Evolutionary conservation across 1,140 invertebrate species (phyloP).

Genomic region (Reticulitermes speratus): DNA sequence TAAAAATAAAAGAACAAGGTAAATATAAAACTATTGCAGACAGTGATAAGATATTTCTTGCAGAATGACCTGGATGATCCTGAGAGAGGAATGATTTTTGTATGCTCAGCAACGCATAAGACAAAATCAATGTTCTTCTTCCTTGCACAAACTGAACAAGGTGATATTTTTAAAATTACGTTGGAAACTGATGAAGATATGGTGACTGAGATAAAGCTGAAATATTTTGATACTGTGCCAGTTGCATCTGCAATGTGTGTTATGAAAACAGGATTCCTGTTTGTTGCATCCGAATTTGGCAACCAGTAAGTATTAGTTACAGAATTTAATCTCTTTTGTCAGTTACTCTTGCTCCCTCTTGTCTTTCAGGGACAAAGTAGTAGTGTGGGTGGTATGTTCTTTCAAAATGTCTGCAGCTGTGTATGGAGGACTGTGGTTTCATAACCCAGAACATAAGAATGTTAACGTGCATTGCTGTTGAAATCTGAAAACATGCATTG

Average conservation of each 20-base stretch:
- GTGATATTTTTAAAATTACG: constrained; percentile 98
- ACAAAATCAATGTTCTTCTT: constrained; percentile 99
- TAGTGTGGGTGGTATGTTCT: no score
- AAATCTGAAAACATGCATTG: no score
- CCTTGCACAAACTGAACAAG: constrained; percentile 91
- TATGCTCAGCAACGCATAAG: constrained; percentile 98
- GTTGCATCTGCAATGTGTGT: constrained; percentile 96
- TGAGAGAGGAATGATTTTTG: constrained; percentile 98
- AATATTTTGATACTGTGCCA: constrained; percentile 99
- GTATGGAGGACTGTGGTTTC: no score
- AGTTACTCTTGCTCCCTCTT: no score
- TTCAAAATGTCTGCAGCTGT: no score
- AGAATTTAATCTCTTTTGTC: no score
- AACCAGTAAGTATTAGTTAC: constrained; percentile 89
- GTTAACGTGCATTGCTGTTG: no score
- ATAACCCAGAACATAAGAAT: no score
- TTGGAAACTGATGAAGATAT: constrained; percentile 98
- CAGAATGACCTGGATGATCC: constrained; percentile 99
- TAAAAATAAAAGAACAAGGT: no score
- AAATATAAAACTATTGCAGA: no score
- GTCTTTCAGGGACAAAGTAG: no score
- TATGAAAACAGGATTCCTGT: constrained; percentile 97
- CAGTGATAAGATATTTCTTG: constrained; percentile 36
- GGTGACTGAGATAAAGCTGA: constrained; percentile 98
- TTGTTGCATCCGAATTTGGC: constrained; percentile 98